Percentiles rank a stretch among this genome's conserved stretches.
phyloP scores from a whole-genome alignment of 2,888 invertebrate genomes.

The Laspeyria flexula region DNA sequence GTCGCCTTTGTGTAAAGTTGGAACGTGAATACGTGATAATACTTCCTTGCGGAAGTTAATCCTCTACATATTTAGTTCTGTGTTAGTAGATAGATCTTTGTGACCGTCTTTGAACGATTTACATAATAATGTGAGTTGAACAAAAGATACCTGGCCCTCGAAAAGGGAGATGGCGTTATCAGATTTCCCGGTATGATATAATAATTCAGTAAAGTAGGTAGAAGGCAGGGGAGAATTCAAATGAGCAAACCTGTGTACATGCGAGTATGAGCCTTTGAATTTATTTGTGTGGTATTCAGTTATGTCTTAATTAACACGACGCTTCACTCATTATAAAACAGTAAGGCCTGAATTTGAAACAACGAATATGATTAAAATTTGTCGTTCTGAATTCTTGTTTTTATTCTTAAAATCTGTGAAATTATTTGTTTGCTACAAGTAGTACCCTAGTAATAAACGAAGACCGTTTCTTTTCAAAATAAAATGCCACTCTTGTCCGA shows the following conservation, averaged over 20 bases:
- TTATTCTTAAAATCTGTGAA: too few species aligned
- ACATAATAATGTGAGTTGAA: slow-evolving; percentile 2
- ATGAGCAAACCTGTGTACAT: neutral
- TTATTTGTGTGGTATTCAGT: neutral
- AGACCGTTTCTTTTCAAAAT: too few species aligned
- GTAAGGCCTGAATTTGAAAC: too few species aligned
- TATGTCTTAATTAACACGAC: neutral
- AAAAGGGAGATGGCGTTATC: neutral
- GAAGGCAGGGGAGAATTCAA: neutral
- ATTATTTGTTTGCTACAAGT: too few species aligned
- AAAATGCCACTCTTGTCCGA: too few species aligned
- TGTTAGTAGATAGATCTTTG: slow-evolving; percentile 2
- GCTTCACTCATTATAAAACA: neutral
- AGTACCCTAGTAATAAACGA: too few species aligned
- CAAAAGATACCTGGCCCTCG: neutral
- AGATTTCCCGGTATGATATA: neutral
- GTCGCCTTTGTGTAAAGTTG: slow-evolving; percentile 31
- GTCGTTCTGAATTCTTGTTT: too few species aligned
- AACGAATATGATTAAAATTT: too few species aligned
- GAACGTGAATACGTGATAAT: slow-evolving; percentile 28
- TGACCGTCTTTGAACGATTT: slow-evolving; percentile 8
- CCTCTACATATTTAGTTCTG: slow-evolving; percentile 3
- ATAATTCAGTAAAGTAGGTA: neutral
- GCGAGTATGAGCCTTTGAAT: neutral
- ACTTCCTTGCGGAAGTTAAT: slow-evolving; percentile 10